These are phyloP conservation scores for Agelaius tricolor DNA, from an alignment of 2,113 vertebrate genomes.

Conservation along the genomic window DNA sequence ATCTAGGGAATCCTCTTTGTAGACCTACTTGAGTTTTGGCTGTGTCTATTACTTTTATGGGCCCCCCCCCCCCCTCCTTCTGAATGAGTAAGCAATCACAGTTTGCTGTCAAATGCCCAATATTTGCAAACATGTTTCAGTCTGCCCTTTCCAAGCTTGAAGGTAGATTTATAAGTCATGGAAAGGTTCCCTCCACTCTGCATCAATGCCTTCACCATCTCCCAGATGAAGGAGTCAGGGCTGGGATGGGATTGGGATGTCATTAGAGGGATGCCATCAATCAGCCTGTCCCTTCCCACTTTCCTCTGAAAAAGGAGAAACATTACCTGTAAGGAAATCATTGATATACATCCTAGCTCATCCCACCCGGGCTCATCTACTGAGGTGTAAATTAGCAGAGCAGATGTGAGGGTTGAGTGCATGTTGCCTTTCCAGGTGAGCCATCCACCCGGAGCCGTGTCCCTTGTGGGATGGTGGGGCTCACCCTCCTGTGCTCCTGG, in stretches of 20 bases:
- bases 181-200: rapidly evolving
- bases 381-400: background rate
- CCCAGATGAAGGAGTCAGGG: background rate
- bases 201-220: rapidly evolving
- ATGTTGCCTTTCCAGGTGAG: background rate
- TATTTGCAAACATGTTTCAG: background rate
- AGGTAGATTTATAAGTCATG: background rate
- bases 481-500: rapidly evolving
- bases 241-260: background rate
- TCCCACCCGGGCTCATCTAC: background rate
- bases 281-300: background rate
- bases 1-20: background rate
- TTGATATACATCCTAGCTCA: background rate
- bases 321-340: background rate
- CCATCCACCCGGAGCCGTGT: rapidly evolving
- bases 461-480: background rate
- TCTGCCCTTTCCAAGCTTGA: background rate
- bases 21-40: background rate
- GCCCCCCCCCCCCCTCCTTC: background rate
- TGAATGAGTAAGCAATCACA: background rate
- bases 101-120: background rate
- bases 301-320: background rate
- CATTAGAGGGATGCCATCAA: background rate
- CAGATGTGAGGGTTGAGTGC: background rate
- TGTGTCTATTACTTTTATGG: background rate